Conservation (phyloP, 2,113 vertebrate species). For the Camelus dromedarius region DNA sequence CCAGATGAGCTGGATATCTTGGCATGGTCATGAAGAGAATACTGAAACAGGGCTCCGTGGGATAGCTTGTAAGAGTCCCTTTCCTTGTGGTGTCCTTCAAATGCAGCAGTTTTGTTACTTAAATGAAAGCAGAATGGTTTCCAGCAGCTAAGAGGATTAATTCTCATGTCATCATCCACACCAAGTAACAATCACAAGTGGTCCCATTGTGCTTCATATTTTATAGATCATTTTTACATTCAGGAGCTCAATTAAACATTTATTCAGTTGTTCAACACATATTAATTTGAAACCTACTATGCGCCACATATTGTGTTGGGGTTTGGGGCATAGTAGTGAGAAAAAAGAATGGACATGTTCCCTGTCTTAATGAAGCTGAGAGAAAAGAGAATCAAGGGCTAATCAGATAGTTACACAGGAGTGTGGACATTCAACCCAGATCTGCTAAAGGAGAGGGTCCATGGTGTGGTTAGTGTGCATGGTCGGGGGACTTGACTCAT, state of each 20-base stretch:
- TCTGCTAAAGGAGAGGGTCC: background rate
- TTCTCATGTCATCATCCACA: constrained; percentile 1
- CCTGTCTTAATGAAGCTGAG: background rate
- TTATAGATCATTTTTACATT: constrained; percentile 26
- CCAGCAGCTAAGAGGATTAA: constrained; percentile 70
- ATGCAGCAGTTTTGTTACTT: constrained; percentile 52
- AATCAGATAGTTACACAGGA: background rate
- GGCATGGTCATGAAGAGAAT: constrained; percentile 30
- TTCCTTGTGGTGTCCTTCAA: constrained; percentile 40
- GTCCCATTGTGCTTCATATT: background rate
- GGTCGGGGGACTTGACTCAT: background rate
- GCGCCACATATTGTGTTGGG: background rate
- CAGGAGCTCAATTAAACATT: constrained; percentile 22
- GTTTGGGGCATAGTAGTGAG: background rate
- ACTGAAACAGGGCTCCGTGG: constrained; percentile 46
- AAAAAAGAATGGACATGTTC: background rate
- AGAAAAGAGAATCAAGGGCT: background rate
- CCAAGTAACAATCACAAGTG: background rate
- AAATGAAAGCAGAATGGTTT: constrained; percentile 56
- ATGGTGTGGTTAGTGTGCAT: background rate
- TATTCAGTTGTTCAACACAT: background rate
- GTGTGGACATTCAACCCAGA: background rate
- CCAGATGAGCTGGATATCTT: constrained; percentile 11
- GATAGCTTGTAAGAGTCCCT: constrained; percentile 68
- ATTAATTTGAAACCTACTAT: constrained; percentile 33